Percentiles rank a stretch among this genome's conserved stretches.
phyloP scores from a whole-genome alignment of 2,797 vertebrate species.

The Crenuchus spilurus region DNA sequence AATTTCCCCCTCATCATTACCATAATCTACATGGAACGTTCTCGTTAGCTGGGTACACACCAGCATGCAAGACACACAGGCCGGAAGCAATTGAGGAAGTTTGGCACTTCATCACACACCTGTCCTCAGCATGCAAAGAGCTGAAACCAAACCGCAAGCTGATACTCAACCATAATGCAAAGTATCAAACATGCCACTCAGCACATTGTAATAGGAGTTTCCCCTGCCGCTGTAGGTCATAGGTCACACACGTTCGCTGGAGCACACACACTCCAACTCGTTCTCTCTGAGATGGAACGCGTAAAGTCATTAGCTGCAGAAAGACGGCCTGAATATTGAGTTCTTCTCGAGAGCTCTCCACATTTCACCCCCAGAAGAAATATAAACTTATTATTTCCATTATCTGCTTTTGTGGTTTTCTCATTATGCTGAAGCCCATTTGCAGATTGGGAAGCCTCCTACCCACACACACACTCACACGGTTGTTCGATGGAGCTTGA shows the following conservation, averaged over 20 bases:
- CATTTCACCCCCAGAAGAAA: slow-evolving; percentile 3
- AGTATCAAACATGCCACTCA: slow-evolving; percentile 14
- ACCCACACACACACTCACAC: slow-evolving; percentile 16
- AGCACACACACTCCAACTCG: slow-evolving; percentile 12
- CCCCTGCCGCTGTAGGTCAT: slow-evolving; percentile 30
- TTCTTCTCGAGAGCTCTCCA: not conserved
- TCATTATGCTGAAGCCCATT: slow-evolving; percentile 43
- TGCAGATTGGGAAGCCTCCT: slow-evolving; percentile 27
- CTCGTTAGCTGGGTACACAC: no score
- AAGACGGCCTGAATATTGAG: slow-evolving; percentile 1
- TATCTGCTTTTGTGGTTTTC: slow-evolving; percentile 47
- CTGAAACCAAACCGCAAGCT: slow-evolving; percentile 19
- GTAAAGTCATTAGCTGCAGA: slow-evolving; percentile 33
- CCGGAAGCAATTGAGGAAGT: not conserved
- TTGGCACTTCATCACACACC: slow-evolving; percentile 7
- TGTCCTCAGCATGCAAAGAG: slow-evolving; percentile 14
- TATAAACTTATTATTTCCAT: slow-evolving; percentile 47
- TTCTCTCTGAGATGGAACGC: not conserved
- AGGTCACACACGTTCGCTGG: not conserved
- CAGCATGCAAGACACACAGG: slow-evolving; percentile 14
- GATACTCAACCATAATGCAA: not conserved
- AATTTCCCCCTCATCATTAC: no score
- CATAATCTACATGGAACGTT: no score
- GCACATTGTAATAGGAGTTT: slow-evolving; percentile 10
- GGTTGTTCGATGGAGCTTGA: slow-evolving; percentile 42